These are phyloP conservation scores for Rhinolophus ferrumequinum DNA, from an alignment of 2,113 vertebrate genomes.

Conservation along the genomic window DNA sequence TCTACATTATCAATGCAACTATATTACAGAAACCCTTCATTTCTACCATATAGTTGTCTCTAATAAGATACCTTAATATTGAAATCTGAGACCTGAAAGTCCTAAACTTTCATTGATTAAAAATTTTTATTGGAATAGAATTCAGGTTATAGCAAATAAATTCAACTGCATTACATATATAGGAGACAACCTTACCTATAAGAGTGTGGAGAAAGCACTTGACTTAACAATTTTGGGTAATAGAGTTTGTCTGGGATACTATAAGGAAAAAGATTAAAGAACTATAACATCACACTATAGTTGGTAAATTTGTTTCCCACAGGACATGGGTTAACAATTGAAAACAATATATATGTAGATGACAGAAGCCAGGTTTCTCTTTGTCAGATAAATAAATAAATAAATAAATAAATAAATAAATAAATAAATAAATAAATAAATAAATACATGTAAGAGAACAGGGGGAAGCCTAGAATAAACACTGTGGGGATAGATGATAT, in stretches of 20 bases:
- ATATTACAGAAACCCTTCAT: background rate
- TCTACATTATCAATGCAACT: background rate
- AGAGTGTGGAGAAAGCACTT: background rate
- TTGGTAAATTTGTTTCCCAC: background rate
- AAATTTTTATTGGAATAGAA: background rate
- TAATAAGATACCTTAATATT: background rate
- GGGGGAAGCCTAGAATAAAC: background rate
- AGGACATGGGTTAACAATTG: background rate
- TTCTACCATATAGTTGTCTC: background rate
- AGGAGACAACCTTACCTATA: background rate
- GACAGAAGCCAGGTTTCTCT: background rate
- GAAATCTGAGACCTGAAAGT: background rate
- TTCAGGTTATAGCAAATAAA: background rate
- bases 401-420: background rate
- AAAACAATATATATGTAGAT: background rate
- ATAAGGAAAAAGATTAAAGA: background rate
- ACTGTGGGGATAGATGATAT: background rate
- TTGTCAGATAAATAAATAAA: background rate
- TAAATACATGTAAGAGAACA: background rate
- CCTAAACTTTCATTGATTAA: background rate
- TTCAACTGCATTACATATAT: background rate
- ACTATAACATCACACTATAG: too few species aligned
- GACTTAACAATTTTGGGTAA: background rate
- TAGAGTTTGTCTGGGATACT: background rate
- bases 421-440: background rate